Evolutionary conservation across 1,140 invertebrate genomes (phyloP).

Genomic region (Drosophila setifemur): DNA sequence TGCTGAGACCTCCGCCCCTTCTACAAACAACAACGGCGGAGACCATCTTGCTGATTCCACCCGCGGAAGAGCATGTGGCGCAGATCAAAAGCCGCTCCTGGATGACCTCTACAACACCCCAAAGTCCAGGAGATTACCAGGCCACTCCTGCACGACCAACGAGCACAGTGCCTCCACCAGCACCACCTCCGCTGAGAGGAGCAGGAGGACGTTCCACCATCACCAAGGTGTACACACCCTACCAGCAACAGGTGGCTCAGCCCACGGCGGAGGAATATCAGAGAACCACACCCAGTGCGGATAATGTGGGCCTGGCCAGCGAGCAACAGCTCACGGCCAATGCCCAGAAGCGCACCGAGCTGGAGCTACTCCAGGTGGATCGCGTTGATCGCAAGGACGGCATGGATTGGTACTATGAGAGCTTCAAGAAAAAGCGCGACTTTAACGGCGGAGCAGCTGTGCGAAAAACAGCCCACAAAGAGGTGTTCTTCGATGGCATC

Average conservation of each 20-base stretch:
- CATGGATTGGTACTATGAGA: constrained; percentile 89
- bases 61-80: constrained; percentile 73
- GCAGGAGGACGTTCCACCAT: constrained; percentile 84
- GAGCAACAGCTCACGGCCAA: constrained; percentile 54
- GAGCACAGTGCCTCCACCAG: constrained; percentile 2
- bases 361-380: constrained; percentile 33
- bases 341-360: constrained; percentile 65
- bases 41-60: constrained; percentile 77
- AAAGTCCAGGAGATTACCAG: constrained; percentile 23
- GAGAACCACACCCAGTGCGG: constrained; percentile 67
- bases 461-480: constrained; percentile 38
- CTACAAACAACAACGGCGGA: constrained; percentile 73
- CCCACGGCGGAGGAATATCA: constrained; percentile 80
- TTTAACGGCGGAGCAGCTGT: constrained; percentile 45
- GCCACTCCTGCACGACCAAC: constrained; percentile 13
- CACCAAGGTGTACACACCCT: constrained; percentile 86
- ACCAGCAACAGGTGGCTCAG: constrained; percentile 60
- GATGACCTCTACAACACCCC: constrained; percentile 52
- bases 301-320: constrained; percentile 43
- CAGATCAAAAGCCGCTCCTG: constrained; percentile 73
- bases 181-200: constrained; percentile 25
- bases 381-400: constrained; percentile 80
- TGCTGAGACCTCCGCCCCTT: constrained; percentile 65
- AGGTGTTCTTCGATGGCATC: constrained; percentile 36
- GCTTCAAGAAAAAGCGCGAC: constrained; percentile 85